A percentile compares a stretch with the other conserved stretches of the same genome.
Evolutionary conservation across 2,888 invertebrate genomes (phyloP).

Genomic region (Endotricha flammealis): DNA sequence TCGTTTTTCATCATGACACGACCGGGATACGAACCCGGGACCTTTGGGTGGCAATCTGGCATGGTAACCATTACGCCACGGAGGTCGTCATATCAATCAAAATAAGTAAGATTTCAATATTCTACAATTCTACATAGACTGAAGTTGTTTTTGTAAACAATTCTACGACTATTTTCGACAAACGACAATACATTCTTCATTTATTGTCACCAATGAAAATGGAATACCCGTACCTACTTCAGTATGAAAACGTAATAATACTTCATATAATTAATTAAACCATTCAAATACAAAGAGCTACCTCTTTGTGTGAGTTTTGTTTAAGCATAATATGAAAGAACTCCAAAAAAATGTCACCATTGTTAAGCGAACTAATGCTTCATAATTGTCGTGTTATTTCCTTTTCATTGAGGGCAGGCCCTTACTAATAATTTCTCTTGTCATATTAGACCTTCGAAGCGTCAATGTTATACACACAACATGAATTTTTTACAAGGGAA

Average conservation of each 20-base stretch:
- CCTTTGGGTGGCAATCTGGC: too few relatives aligned
- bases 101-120: too few relatives aligned
- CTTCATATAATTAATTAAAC: slow-evolving; percentile 47
- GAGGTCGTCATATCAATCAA: too few relatives aligned
- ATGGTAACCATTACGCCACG: too few relatives aligned
- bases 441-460: slow-evolving; percentile 50
- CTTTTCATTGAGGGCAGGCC: slow-evolving; percentile 55
- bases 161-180: too few relatives aligned
- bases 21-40: too few relatives aligned
- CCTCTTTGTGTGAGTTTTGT: slow-evolving; percentile 35
- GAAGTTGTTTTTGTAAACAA: too few relatives aligned
- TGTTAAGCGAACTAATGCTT: slow-evolving; percentile 56
- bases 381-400: slow-evolving; percentile 69
- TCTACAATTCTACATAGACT: too few relatives aligned
- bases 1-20: too few relatives aligned
- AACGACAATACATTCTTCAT: background rate
- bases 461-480: slow-evolving; percentile 34
- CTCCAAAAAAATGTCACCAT: slow-evolving; percentile 61
- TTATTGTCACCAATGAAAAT: background rate
- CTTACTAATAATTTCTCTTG: slow-evolving; percentile 59
- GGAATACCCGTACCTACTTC: background rate
- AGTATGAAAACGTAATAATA: slow-evolving; percentile 13
- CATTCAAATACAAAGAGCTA: slow-evolving; percentile 25
- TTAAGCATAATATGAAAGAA: slow-evolving; percentile 44
- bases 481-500: slow-evolving; percentile 18